Conservation (phyloP, 92 coral and sea anemone species). For the Porites lobata region DNA sequence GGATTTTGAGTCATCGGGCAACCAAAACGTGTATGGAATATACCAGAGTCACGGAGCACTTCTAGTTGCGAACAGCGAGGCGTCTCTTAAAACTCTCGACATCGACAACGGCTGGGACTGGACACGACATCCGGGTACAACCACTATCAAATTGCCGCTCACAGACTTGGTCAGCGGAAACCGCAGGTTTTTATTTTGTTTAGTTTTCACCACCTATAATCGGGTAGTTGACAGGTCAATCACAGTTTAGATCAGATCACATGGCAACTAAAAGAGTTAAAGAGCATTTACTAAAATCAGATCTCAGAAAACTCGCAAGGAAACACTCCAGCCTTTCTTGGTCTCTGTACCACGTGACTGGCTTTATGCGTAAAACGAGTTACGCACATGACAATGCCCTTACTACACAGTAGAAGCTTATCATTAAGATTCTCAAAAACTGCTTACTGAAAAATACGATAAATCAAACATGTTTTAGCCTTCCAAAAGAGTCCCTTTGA, state of each 20-base stretch:
- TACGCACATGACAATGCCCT: too few relatives aligned
- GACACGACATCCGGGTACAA: conserved; percentile 75
- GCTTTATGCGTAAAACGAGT: too few relatives aligned
- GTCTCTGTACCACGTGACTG: too few relatives aligned
- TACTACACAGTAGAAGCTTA: too few relatives aligned
- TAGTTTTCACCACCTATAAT: not conserved
- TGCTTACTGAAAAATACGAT: too few relatives aligned
- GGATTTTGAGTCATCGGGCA: conserved; percentile 55
- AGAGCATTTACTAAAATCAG: not conserved
- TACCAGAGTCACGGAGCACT: conserved; percentile 75
- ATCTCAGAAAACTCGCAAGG: too few relatives aligned
- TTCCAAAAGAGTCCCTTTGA: too few relatives aligned
- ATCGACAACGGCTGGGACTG: conserved; percentile 74
- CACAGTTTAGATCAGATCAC: too few relatives aligned
- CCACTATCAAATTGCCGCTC: conserved; percentile 36
- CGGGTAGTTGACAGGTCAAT: too few relatives aligned
- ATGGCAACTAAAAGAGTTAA: not conserved
- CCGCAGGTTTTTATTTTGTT: not conserved
- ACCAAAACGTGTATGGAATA: conserved; percentile 59
- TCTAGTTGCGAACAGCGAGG: conserved; percentile 74
- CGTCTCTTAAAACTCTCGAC: conserved; percentile 34
- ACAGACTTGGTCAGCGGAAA: conserved; percentile 20
- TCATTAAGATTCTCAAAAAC: too few relatives aligned
- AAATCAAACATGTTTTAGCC: too few relatives aligned
- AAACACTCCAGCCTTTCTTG: not conserved